These are phyloP conservation scores for Dermochelys coriacea DNA, from an alignment of 2,797 vertebrate species.

Conservation along the genomic window DNA sequence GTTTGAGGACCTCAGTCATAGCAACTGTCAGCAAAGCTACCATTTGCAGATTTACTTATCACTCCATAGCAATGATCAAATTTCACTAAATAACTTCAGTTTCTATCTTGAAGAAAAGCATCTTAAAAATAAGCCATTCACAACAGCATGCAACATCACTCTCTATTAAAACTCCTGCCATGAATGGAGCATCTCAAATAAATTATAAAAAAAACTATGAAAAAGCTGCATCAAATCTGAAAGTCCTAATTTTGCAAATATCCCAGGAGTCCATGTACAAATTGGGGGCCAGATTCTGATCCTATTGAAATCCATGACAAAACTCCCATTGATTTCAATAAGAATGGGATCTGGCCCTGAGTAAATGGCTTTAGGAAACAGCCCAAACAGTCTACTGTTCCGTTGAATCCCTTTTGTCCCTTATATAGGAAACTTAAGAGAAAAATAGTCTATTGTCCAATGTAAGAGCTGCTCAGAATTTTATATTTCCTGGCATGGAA, in stretches of 20 bases:
- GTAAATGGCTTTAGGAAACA: not conserved
- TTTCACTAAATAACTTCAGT: not conserved
- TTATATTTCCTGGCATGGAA: not conserved
- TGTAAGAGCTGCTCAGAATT: conserved; percentile 16
- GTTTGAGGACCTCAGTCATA: not conserved
- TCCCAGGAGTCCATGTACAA: not conserved
- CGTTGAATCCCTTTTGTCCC: not conserved
- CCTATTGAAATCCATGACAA: not conserved
- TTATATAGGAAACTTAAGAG: conserved; percentile 17
- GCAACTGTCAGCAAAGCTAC: not conserved
- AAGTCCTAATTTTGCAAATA: not conserved
- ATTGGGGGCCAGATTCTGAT: not conserved
- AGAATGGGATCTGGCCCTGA: not conserved
- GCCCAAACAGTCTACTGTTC: not conserved
- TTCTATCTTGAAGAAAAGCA: not conserved
- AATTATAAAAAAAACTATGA: not conserved
- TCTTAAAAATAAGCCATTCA: not conserved
- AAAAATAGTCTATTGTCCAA: not conserved
- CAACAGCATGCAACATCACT: not conserved
- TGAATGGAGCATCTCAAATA: not conserved
- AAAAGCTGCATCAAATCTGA: not conserved
- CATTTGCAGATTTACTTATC: not conserved
- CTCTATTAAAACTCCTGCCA: not conserved
- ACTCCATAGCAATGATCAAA: not conserved
- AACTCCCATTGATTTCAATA: not conserved